Evolutionary conservation across 2,113 vertebrate species (phyloP).

Genomic region (Muntiacus reevesi): DNA sequence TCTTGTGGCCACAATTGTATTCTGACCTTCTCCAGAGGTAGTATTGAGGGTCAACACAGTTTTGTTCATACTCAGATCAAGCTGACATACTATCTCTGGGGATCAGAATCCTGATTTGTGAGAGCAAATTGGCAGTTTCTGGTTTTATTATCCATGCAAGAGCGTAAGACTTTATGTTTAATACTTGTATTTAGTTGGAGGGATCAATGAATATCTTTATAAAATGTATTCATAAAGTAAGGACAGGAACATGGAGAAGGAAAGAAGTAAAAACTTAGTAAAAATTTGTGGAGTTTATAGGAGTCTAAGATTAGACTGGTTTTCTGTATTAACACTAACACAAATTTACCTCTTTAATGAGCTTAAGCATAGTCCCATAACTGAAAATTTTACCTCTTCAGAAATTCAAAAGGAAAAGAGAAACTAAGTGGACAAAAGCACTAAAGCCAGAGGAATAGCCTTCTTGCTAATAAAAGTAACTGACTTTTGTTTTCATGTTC

Average conservation of each 20-base stretch:
- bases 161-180: background rate
- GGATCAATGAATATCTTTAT: background rate
- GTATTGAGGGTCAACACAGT: background rate
- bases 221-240: background rate
- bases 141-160: background rate
- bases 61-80: background rate
- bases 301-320: background rate
- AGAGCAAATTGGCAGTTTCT: background rate
- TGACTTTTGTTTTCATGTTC: background rate
- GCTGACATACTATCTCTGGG: background rate
- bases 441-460: background rate
- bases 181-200: background rate
- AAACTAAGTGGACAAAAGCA: background rate
- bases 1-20: background rate
- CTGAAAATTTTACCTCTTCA: constrained; percentile 6
- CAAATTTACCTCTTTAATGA: background rate
- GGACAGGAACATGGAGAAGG: background rate
- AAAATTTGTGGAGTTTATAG: background rate
- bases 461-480: constrained; percentile 19
- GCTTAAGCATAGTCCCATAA: background rate
- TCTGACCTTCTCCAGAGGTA: background rate
- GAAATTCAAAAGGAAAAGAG: background rate
- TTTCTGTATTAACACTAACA: background rate
- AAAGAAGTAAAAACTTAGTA: background rate
- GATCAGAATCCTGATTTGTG: background rate